Conservation (phyloP, 2,113 vertebrate genomes). For the Mobula hypostoma region DNA sequence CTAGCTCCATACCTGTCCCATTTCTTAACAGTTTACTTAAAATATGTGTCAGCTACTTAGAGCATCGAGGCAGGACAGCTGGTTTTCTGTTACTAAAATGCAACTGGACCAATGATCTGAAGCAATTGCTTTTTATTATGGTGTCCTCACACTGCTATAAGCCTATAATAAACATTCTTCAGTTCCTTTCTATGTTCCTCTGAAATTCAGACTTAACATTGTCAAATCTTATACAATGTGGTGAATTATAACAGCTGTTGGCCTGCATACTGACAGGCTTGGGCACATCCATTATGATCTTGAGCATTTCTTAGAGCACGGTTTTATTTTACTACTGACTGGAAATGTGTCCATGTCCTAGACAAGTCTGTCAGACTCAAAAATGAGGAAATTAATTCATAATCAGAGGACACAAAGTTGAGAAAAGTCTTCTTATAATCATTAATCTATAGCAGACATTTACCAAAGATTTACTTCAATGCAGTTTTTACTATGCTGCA, state of each 20-base stretch:
- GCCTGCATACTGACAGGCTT: background rate
- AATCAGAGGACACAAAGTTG: background rate
- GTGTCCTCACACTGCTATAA: background rate
- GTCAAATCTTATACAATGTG: background rate
- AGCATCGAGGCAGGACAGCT: background rate
- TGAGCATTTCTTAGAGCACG: background rate
- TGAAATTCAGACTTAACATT: background rate
- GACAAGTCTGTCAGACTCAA: background rate
- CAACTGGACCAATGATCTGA: background rate
- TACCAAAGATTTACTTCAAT: background rate
- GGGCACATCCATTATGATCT: background rate
- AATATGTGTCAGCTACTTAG: background rate
- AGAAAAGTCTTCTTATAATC: background rate
- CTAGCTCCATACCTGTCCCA: background rate
- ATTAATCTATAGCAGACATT: background rate
- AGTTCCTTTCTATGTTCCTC: background rate
- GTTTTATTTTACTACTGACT: background rate
- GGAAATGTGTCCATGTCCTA: background rate
- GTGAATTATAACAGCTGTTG: background rate
- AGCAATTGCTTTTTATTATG: background rate
- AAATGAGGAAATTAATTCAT: background rate
- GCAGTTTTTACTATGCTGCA: background rate
- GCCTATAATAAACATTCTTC: background rate
- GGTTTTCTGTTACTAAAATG: background rate
- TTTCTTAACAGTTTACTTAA: slow-evolving; percentile 21